Evolutionary conservation across 2,113 vertebrate genomes (phyloP).

Genomic region (Macaca mulatta): DNA sequence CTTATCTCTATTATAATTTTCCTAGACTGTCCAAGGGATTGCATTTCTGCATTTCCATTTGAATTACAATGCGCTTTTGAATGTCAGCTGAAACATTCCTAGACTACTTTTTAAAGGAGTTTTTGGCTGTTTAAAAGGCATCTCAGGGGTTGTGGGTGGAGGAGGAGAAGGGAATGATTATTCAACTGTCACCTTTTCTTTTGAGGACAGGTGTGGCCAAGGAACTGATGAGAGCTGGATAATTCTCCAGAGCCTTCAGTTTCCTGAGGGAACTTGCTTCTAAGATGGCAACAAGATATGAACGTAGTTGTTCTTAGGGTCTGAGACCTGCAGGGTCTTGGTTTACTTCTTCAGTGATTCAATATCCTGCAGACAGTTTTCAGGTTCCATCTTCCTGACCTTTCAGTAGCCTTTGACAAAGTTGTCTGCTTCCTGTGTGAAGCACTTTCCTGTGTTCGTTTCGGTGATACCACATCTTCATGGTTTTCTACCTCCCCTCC

Average conservation of each 20-base stretch:
- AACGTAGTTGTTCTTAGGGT: neutral
- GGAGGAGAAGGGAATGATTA: neutral
- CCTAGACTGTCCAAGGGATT: conserved; percentile 22
- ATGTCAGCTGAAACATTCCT: conserved; percentile 34
- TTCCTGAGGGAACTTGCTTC: conserved; percentile 37
- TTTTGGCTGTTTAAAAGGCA: conserved; percentile 34
- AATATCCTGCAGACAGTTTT: neutral
- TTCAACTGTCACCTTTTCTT: conserved; percentile 41
- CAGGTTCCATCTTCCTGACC: neutral
- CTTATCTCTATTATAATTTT: conserved; percentile 58
- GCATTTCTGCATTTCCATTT: conserved; percentile 57
- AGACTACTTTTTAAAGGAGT: neutral
- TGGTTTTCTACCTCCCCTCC: neutral
- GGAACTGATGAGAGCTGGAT: neutral
- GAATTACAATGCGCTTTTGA: conserved; percentile 58
- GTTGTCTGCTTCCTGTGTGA: neutral
- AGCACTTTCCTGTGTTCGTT: neutral
- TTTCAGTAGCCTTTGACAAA: neutral
- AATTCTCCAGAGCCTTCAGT: conserved; percentile 1
- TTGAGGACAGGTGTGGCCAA: conserved; percentile 40
- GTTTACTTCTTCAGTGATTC: neutral
- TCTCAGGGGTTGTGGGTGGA: neutral
- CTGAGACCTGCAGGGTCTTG: neutral
- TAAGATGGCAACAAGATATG: neutral
- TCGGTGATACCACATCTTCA: neutral